phyloP scores from a whole-genome alignment of 2,888 invertebrate species.

The Drosophila formosana region DNA sequence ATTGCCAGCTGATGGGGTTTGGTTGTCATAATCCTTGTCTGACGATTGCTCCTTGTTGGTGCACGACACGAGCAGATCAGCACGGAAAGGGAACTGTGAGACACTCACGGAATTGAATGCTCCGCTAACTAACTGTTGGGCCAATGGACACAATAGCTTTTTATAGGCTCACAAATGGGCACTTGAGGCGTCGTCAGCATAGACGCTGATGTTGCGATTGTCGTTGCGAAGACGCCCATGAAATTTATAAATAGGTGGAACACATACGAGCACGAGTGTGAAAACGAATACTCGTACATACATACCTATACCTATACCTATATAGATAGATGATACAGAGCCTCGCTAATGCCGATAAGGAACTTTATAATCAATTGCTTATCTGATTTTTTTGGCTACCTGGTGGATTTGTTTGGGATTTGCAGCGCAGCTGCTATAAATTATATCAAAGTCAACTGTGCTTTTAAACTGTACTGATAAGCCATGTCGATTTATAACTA shows the following conservation, averaged over 20 bases:
- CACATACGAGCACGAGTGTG: too few species aligned
- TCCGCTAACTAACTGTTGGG: conserved; percentile 49
- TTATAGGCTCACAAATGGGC: conserved; percentile 51
- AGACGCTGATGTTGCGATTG: conserved; percentile 20
- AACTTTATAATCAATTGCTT: conserved; percentile 48
- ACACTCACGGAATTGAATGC: conserved; percentile 34
- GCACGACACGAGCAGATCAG: neutral
- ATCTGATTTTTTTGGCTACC: conserved; percentile 28
- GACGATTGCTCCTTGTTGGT: neutral
- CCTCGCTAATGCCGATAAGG: conserved; percentile 43
- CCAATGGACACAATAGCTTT: conserved; percentile 46
- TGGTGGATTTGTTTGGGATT: conserved; percentile 49
- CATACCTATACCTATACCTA: conserved; percentile 15
- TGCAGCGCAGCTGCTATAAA: conserved; percentile 33
- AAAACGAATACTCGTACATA: too few species aligned
- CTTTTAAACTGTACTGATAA: conserved; percentile 40
- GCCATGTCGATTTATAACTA: conserved; percentile 37
- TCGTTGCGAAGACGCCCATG: conserved; percentile 26
- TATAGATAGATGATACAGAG: conserved; percentile 17
- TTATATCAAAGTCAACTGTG: conserved; percentile 44
- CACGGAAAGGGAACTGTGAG: neutral
- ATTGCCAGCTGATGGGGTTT: conserved; percentile 15
- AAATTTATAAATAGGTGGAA: conserved; percentile 45
- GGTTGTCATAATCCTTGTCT: conserved; percentile 52
- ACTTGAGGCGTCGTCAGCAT: conserved; percentile 36